These are phyloP conservation scores for Bufotes viridis DNA, from an alignment of 2,797 vertebrate genomes.

Conservation along the genomic window DNA sequence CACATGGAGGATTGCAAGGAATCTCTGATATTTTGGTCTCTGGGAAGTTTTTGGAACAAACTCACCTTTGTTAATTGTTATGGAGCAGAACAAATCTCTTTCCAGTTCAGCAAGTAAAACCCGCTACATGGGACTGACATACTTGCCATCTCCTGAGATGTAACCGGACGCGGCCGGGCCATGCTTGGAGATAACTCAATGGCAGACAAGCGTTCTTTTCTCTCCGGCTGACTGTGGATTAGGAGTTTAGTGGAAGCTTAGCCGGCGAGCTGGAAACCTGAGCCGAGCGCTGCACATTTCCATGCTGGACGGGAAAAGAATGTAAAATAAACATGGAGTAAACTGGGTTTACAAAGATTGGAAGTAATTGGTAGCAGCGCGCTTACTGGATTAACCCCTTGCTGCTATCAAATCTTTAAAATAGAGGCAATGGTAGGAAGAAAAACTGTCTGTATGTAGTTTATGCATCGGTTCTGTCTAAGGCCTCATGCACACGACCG, in stretches of 20 bases:
- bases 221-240: background rate
- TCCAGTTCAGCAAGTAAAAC: constrained; percentile 31
- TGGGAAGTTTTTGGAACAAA: constrained; percentile 23
- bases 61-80: constrained; percentile 35
- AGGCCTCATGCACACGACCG: no score
- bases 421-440: background rate
- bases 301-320: constrained; percentile 34
- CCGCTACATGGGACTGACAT: constrained; percentile 16
- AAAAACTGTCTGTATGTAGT: background rate
- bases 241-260: constrained; percentile 38
- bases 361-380: constrained; percentile 35
- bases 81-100: constrained; percentile 35
- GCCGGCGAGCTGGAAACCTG: constrained; percentile 43
- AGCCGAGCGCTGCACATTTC: constrained; percentile 22
- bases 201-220: constrained; percentile 38
- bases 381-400: constrained; percentile 21
- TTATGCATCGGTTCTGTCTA: background rate
- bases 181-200: constrained; percentile 5
- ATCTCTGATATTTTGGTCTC: constrained; percentile 21
- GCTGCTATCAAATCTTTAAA: background rate
- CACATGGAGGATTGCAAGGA: background rate
- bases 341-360: constrained; percentile 9
- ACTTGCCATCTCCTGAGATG: constrained; percentile 49
- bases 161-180: constrained; percentile 2
- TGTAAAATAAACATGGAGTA: constrained; percentile 57